Evolutionary conservation across 1,140 invertebrate species (phyloP).

Genomic region (Lethocerus indicus): DNA sequence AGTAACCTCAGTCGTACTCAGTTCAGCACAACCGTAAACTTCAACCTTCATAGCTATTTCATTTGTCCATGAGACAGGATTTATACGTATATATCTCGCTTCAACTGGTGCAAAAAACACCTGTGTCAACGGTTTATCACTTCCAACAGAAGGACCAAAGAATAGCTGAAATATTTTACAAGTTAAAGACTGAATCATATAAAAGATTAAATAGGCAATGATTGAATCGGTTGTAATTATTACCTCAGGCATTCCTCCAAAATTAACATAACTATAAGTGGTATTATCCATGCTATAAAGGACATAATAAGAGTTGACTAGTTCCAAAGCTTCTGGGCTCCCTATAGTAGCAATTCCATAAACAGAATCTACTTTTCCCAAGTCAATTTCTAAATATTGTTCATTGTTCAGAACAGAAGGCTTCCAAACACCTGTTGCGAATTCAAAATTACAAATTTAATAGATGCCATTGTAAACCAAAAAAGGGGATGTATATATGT

Average conservation of each 20-base stretch:
- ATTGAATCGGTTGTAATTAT: slow-evolving; percentile 9
- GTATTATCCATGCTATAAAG: slow-evolving; percentile 45
- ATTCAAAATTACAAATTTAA: no score
- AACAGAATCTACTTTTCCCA: slow-evolving; percentile 39
- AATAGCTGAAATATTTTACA: slow-evolving; percentile 35
- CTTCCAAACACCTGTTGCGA: slow-evolving; percentile 31
- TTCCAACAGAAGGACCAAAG: slow-evolving; percentile 45
- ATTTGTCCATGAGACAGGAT: slow-evolving; percentile 55
- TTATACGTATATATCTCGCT: slow-evolving; percentile 48
- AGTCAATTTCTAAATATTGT: slow-evolving; percentile 52
- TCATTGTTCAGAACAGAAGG: slow-evolving; percentile 33
- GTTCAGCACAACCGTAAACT: slow-evolving; percentile 43
- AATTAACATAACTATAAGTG: slow-evolving; percentile 32
- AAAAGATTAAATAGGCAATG: slow-evolving; percentile 14
- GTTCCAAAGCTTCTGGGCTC: slow-evolving; percentile 37
- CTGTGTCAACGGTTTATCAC: slow-evolving; percentile 35
- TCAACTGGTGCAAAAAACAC: slow-evolving; percentile 46
- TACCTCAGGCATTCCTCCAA: slow-evolving; percentile 17
- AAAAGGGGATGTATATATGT: no score
- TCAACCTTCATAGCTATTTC: slow-evolving; percentile 53
- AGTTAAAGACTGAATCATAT: slow-evolving; percentile 19
- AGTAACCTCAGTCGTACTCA: not conserved
- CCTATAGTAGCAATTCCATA: slow-evolving; percentile 57
- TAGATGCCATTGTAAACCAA: no score
- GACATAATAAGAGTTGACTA: slow-evolving; percentile 55